These are phyloP conservation scores for Gastrophysa polygoni DNA, from an alignment of 2,888 invertebrate genomes.

Conservation along the genomic window DNA sequence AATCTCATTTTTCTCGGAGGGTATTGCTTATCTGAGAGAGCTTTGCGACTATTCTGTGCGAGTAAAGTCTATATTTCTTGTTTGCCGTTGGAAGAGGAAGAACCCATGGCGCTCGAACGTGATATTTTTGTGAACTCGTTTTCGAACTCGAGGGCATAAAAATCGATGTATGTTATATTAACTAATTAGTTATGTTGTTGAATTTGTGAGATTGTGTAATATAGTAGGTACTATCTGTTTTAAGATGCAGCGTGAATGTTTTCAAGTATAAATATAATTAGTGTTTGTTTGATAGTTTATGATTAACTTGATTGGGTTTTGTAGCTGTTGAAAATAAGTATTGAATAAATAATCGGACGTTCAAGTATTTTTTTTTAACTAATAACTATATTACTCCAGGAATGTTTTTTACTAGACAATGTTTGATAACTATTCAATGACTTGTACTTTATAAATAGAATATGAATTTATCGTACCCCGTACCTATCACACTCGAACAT, in stretches of 20 bases:
- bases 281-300: not conserved
- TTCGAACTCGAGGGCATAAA: slow-evolving; percentile 31
- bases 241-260: slow-evolving; percentile 28
- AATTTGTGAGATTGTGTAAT: not conserved
- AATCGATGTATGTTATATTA: slow-evolving; percentile 49
- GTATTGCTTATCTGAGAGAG: not conserved
- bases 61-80: not conserved
- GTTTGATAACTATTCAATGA: too few species aligned
- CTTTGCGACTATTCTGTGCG: too few species aligned
- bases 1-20: slow-evolving; percentile 15
- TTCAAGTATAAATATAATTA: not conserved
- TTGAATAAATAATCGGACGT: not conserved
- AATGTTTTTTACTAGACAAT: too few species aligned
- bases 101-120: not conserved
- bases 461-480: not conserved
- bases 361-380: not conserved
- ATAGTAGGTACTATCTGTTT: slow-evolving; percentile 43
- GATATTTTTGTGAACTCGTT: slow-evolving; percentile 24
- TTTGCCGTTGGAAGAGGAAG: not conserved
- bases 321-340: not conserved
- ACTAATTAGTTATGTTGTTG: slow-evolving; percentile 30
- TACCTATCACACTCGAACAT: not conserved
- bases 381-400: too few species aligned
- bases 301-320: not conserved
- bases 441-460: too few species aligned